Base-by-base conservation (phyloP, 2,888 invertebrate genomes). In the Sphaerophoria rueppellii region DNA sequence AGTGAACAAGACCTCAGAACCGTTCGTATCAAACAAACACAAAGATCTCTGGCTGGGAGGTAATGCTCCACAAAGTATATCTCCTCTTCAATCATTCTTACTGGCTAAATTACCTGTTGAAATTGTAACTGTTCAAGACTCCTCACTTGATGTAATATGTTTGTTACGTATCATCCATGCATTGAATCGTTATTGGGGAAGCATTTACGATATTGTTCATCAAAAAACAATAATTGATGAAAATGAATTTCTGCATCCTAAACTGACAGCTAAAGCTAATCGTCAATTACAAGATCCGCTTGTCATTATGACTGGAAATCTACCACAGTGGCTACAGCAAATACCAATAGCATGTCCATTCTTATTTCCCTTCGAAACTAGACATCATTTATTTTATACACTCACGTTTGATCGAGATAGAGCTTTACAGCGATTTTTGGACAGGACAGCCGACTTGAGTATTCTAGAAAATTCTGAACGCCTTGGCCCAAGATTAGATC, bases 361-460 rank as follows among this genome's bases (percentile, higher is more conserved):
- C 93, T 93, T 99, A 88, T 97, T 99, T 91, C 98, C 99, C 71
- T 99, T 99, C 93, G 98, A 99, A 92, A 98, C 98, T 60, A 95
- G 99, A 16, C 99, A 99, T 93, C 93, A 99, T 89, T 92, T 99
- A 87, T 97, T 99, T 93, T 99, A 99, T 93, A 98, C 98, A 87
- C 98, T 98, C 71, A 97, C 98, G 83, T 99, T 99, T 93, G 99
- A 99, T 93, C 95, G 99, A 76, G 98, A 98, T 93, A 95, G 99
- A 90, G 99, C 99, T 67, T 93, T 99, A 88, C 98, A 98, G 93
- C 95, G 99, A 79, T 94, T 99, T 87, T 93, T 99, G 89, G 99
- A 99, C 91, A 96, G 97, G 88, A 96, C 97, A 70, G 98, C 98
- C 6, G 98, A 98, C 93, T 93, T 98, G 76, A 95, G 94, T 89